Evolutionary conservation across 1,140 invertebrate genomes (phyloP).

Genomic region (Ganaspis sp.): DNA sequence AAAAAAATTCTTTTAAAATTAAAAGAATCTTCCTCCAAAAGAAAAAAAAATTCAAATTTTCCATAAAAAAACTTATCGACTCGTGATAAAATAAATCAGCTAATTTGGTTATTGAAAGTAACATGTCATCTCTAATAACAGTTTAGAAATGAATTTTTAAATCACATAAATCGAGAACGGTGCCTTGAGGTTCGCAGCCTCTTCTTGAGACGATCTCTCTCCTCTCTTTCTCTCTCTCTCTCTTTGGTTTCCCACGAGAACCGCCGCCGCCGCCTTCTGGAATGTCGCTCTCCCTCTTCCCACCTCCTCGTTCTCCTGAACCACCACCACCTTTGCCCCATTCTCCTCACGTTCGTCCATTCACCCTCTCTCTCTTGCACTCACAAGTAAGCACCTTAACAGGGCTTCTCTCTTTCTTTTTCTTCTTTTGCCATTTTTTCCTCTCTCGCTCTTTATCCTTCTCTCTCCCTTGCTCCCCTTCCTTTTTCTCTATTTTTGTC

Average conservation of each 20-base stretch:
- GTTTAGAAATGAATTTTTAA: slow-evolving; percentile 11
- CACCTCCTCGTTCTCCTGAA: slow-evolving; percentile 58
- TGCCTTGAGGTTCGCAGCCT: slow-evolving; percentile 64
- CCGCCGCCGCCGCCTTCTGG: slow-evolving; percentile 76
- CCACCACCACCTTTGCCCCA: slow-evolving; percentile 47
- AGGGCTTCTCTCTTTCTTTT: slow-evolving; percentile 37
- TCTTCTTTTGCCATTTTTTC: slow-evolving; percentile 42
- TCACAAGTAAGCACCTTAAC: slow-evolving; percentile 6
- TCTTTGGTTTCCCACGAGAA: slow-evolving; percentile 76
- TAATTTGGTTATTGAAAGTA: background rate
- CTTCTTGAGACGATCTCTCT: slow-evolving; percentile 57
- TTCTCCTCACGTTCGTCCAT: slow-evolving; percentile 49
- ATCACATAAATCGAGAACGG: slow-evolving; percentile 70
- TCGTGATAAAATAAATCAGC: no score
- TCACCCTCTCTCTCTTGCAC: slow-evolving; percentile 44
- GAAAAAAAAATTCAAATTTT: no score
- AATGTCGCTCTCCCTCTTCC: slow-evolving; percentile 76
- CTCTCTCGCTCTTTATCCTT: slow-evolving; percentile 45
- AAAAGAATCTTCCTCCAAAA: no score
- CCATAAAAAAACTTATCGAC: no score
- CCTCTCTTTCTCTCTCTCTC: slow-evolving; percentile 61
- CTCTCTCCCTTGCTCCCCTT: slow-evolving; percentile 37
- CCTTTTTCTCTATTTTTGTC: slow-evolving; percentile 33
- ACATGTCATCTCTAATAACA: slow-evolving; percentile 9
- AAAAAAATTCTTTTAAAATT: no score